A percentile compares a stretch with the other conserved stretches of the same genome.
phyloP scores from a whole-genome alignment of 2,888 invertebrate genomes.

The Acheta domesticus region DNA sequence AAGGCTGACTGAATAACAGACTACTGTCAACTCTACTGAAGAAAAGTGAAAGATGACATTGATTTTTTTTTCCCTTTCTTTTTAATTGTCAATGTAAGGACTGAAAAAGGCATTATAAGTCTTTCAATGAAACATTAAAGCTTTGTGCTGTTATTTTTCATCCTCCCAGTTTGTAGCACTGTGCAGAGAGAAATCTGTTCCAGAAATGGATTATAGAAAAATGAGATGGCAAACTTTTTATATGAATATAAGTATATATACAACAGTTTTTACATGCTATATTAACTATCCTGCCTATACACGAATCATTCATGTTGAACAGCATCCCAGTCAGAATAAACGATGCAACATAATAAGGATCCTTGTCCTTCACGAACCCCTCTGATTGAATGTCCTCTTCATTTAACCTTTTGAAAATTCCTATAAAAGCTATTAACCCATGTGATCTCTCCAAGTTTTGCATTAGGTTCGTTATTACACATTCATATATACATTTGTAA shows the following conservation, averaged over 20 bases:
- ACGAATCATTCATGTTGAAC: no score
- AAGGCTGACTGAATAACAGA: neutral
- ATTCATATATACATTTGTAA: no score
- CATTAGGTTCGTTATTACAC: no score
- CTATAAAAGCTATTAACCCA: no score
- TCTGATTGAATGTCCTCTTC: no score
- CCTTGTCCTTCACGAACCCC: no score
- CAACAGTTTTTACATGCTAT: no score
- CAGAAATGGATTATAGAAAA: neutral
- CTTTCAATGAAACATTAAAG: slow-evolving; percentile 11
- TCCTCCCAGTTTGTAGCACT: slow-evolving; percentile 4
- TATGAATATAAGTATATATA: neutral
- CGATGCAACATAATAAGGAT: no score
- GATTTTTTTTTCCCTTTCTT: neutral
- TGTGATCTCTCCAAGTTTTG: no score
- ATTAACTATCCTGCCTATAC: no score
- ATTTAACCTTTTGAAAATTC: no score
- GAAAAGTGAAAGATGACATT: slow-evolving; percentile 20
- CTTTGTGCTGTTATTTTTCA: slow-evolving; percentile 1
- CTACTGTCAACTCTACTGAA: slow-evolving; percentile 18
- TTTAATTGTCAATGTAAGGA: neutral
- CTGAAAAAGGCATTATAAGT: slow-evolving; percentile 12
- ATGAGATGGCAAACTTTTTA: neutral
- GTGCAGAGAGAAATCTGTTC: neutral
- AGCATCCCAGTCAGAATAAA: no score